A percentile compares a stretch with the other conserved stretches of the same genome.
Evolutionary conservation across 1,140 invertebrate species (phyloP).

Genomic region (roundworm (Caenorhabditis elegans)): WBcel235 BX284606.5:5588501-5589000

Average conservation of each 20-base stretch:
- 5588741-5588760: not conserved
- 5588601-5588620: conserved; percentile 5
- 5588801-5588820: not conserved
- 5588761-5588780: not conserved
- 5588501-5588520: conserved; percentile 29
- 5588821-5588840: not conserved
- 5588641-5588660: too few relatives aligned
- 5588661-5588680: not conserved
- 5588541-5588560: conserved; percentile 16
- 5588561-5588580: conserved; percentile 29
- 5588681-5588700: not conserved
- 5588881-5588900: not conserved
- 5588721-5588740: not conserved
- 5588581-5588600: conserved; percentile 27
- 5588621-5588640: too few relatives aligned
- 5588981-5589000: not conserved
- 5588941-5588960: not conserved
- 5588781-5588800: not conserved
- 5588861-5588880: not conserved
- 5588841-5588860: not conserved
- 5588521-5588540: conserved; percentile 30
- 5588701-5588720: conserved; percentile 3
- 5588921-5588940: not conserved
- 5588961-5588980: not conserved
- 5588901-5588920: not conserved